Evolutionary conservation across 2,888 invertebrate genomes (phyloP).

Genomic region (Drosophila borborema): DNA sequence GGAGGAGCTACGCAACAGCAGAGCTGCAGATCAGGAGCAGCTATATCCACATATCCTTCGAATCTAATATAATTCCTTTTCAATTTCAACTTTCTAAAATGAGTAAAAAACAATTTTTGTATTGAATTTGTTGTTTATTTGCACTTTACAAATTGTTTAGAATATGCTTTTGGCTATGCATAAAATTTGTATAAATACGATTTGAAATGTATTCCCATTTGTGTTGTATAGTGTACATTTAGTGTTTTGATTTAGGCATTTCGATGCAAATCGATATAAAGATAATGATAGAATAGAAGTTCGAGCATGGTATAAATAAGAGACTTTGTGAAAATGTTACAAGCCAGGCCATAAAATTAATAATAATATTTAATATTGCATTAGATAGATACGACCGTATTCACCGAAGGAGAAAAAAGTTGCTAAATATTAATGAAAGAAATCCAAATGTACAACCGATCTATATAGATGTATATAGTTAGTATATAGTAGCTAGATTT

Average conservation of each 20-base stretch:
- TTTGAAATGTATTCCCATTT: conserved; percentile 17
- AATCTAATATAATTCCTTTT: background rate
- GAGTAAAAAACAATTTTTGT: background rate
- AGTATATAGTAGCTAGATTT: conserved; percentile 38
- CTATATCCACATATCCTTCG: background rate
- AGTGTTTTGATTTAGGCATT: conserved; percentile 54
- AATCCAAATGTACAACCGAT: conserved; percentile 24
- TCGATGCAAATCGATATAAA: conserved; percentile 22
- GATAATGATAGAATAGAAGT: conserved; percentile 3
- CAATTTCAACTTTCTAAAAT: conserved; percentile 2
- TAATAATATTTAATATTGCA: conserved; percentile 45
- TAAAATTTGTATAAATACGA: conserved; percentile 40
- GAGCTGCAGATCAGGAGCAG: background rate
- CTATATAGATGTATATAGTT: conserved; percentile 25
- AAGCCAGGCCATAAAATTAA: conserved; percentile 40
- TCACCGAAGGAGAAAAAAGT: conserved; percentile 28
- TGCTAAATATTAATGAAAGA: conserved; percentile 26
- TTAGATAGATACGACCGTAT: conserved; percentile 25
- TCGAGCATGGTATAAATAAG: conserved; percentile 39
- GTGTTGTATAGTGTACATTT: conserved; percentile 55
- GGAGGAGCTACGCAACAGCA: background rate
- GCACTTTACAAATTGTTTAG: conserved; percentile 45
- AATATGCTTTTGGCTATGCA: conserved; percentile 38
- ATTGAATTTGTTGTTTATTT: conserved; percentile 49
- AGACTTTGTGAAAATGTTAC: conserved; percentile 48